phyloP scores from a whole-genome alignment of 2,888 invertebrate genomes.

The Caenorhabditis sp. region DNA sequence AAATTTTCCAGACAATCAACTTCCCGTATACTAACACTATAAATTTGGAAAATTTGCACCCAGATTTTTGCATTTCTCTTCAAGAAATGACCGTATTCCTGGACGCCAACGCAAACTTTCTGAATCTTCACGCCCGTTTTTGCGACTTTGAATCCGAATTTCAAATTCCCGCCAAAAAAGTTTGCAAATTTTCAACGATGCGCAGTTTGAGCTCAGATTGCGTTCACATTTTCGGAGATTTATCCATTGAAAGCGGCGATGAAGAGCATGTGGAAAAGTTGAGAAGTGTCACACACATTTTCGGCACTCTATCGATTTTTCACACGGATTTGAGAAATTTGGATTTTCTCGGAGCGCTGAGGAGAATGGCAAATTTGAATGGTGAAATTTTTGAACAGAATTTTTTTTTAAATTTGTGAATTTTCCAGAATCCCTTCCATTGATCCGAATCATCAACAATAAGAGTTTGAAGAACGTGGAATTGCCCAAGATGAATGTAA shows the following conservation, averaged over 20 bases:
- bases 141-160: neutral
- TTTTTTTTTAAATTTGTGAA: too few species aligned
- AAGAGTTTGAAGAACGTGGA: too few species aligned
- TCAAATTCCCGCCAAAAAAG: neutral
- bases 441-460: too few species aligned
- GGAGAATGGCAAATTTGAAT: too few species aligned
- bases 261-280: neutral
- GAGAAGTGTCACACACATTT: neutral
- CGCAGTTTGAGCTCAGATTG: neutral
- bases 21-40: too few species aligned
- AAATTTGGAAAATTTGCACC: slow-evolving; percentile 11
- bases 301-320: too few species aligned
- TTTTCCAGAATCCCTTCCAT: too few species aligned
- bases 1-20: too few species aligned
- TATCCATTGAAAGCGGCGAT: neutral
- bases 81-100: slow-evolving; percentile 1
- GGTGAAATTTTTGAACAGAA: too few species aligned
- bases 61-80: slow-evolving; percentile 6
- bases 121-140: neutral
- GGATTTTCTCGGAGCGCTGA: too few species aligned
- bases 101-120: neutral
- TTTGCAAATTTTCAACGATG: neutral
- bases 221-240: neutral
- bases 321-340: too few species aligned
- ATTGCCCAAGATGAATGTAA: too few species aligned